These are phyloP conservation scores for Chelonoidis abingdonii DNA, from an alignment of 2,113 vertebrate genomes.

Conservation along the genomic window DNA sequence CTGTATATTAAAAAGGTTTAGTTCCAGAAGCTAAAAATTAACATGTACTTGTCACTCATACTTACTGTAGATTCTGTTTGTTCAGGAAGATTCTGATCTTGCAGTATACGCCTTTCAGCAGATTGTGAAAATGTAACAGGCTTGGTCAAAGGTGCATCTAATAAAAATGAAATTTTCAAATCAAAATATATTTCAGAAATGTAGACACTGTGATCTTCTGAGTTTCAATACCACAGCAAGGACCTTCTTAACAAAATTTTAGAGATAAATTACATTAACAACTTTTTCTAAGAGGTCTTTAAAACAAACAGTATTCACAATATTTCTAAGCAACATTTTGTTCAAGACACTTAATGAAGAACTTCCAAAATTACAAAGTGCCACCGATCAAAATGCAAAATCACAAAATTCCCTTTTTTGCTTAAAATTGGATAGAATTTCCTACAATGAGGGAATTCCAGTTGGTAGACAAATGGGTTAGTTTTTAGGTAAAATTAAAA, in stretches of 20 bases:
- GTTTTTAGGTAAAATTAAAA: background rate
- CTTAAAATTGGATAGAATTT: background rate
- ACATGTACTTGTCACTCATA: background rate
- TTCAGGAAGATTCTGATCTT: slow-evolving; percentile 62
- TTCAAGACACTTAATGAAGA: background rate
- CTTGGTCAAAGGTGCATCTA: slow-evolving; percentile 77
- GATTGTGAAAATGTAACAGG: slow-evolving; percentile 49
- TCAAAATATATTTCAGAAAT: slow-evolving; percentile 21
- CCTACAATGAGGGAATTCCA: background rate
- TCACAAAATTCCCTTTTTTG: background rate
- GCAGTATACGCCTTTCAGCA: slow-evolving; percentile 78
- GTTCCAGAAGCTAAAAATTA: background rate
- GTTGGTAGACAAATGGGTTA: background rate
- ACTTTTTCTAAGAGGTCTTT: background rate
- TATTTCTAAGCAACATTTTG: background rate
- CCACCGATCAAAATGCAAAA: background rate
- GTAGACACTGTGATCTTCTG: background rate
- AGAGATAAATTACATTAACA: background rate
- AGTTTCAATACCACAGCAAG: background rate
- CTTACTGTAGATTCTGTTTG: slow-evolving; percentile 72
- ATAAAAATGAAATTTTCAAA: slow-evolving; percentile 54
- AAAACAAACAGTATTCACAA: background rate
- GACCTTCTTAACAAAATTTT: background rate
- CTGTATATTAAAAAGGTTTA: background rate
- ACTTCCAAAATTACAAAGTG: background rate